Evolutionary conservation across 2,888 invertebrate species (phyloP).

Genomic region (Sarcophaga carnaria): DNA sequence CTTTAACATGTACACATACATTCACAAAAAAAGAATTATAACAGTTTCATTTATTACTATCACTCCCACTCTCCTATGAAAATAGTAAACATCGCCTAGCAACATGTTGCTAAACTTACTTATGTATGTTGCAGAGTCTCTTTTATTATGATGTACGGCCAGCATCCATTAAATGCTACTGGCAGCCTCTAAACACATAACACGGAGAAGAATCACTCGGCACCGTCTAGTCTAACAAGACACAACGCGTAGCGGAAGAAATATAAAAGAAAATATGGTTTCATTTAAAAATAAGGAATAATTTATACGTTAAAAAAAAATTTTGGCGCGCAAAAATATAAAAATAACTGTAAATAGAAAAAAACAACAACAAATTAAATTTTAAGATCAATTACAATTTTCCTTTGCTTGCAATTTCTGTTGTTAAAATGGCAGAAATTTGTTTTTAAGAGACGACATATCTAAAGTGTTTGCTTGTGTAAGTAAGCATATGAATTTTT

Average conservation of each 20-base stretch:
- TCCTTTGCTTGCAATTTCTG: neutral
- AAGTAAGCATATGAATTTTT: no score
- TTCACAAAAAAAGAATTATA: neutral
- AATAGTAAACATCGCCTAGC: neutral
- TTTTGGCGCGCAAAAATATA: constrained; percentile 26
- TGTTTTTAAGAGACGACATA: neutral
- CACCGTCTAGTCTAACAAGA: constrained; percentile 32
- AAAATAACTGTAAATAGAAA: neutral
- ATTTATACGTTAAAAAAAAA: neutral
- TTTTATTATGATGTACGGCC: neutral
- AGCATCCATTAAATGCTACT: constrained; percentile 4
- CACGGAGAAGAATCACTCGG: constrained; percentile 39
- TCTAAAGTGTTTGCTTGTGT: neutral
- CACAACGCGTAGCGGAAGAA: constrained; percentile 32
- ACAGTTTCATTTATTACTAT: neutral
- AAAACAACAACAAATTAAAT: constrained; percentile 5
- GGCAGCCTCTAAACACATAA: neutral
- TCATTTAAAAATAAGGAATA: neutral
- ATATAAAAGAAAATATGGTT: neutral
- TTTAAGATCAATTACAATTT: neutral
- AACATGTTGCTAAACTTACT: neutral
- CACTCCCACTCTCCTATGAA: no score
- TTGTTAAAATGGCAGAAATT: neutral
- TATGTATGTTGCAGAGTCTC: no score
- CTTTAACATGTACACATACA: neutral